Evolutionary conservation across 2,888 invertebrate genomes (phyloP).

Genomic region (Euphydryas editha): DNA sequence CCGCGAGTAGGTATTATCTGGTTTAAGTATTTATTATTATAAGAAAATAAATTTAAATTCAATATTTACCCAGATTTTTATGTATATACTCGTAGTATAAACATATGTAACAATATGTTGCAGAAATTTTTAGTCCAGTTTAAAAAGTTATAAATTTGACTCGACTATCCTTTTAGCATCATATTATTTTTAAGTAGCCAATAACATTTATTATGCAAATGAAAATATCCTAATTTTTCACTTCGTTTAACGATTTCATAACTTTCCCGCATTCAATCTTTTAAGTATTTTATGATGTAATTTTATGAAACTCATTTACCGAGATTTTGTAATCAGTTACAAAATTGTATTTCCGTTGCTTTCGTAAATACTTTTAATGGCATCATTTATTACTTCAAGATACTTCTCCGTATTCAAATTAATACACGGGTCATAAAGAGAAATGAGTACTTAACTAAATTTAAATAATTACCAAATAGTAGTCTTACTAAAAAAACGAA

Average conservation of each 20-base stretch:
- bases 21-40: too few relatives aligned
- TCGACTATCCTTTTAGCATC: neutral
- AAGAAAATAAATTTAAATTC: too few relatives aligned
- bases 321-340: conserved; percentile 15
- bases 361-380: conserved; percentile 5
- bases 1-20: too few relatives aligned
- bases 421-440: neutral
- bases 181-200: neutral
- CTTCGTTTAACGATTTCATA: conserved; percentile 7
- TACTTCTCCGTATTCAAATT: neutral
- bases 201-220: conserved; percentile 3
- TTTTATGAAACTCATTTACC: conserved; percentile 19
- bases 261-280: conserved; percentile 13
- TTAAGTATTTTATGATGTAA: conserved; percentile 20
- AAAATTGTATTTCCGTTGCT: conserved; percentile 14
- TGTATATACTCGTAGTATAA: too few relatives aligned
- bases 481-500: neutral
- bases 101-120: too few relatives aligned
- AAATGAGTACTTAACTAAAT: neutral
- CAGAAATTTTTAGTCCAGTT: too few relatives aligned
- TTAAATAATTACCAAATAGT: neutral
- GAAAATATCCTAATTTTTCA: conserved; percentile 6
- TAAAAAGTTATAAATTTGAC: neutral
- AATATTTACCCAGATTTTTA: too few relatives aligned
- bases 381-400: neutral